Evolutionary conservation across 1,140 invertebrate species (phyloP), one percentile per base, ranked within the genome.

Genomic region (Notospermus geniculatus): DNA sequence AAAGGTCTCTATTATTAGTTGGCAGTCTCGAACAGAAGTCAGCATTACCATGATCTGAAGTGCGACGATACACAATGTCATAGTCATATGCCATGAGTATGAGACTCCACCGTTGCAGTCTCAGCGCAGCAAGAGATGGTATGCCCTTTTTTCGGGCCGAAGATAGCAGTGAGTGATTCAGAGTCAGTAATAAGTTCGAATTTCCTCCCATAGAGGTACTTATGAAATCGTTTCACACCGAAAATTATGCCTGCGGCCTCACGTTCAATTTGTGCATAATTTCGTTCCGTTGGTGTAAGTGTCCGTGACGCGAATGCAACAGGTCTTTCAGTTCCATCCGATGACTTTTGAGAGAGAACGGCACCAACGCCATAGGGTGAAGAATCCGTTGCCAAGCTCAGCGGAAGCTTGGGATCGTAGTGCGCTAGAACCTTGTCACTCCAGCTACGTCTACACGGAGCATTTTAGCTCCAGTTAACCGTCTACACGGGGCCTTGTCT

Each of bases 151-250:
- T 60, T 11, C 19, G 62, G 54, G 15, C 63, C 43, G 19, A 78
- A 69, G 1, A 77, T 60, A 27, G 39, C 62, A 45, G 67, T 22
- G 29, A 80, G 57, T 2, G 76, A 76, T 62, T 77, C 68, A 50
- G 79, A 70, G 57, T 80, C 76, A n/a, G 72, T 78, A 15, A 43
- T 2, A 9, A 77, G 52, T 19, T 36, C 62, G 22, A 73, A 60
- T 13, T 61, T 22, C 43, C 66, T 69, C 46, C 77, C 83, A 71
- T 69, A 80, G 2, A 84, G 54, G 65, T 81, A 85, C 32, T 83
- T 64, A 29, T 83, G 71, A 69, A 85, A 86, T 68, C 81, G 81
- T 39, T 75, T 71, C 4, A 86, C 71, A 2, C 75, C 80, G 70
- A 77, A 85, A 1, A 85, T 63, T 17, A 86, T 78, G 4, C 56